Conservation (phyloP, 2,888 invertebrate species). For the Aphidoletes aphidimyza region DNA sequence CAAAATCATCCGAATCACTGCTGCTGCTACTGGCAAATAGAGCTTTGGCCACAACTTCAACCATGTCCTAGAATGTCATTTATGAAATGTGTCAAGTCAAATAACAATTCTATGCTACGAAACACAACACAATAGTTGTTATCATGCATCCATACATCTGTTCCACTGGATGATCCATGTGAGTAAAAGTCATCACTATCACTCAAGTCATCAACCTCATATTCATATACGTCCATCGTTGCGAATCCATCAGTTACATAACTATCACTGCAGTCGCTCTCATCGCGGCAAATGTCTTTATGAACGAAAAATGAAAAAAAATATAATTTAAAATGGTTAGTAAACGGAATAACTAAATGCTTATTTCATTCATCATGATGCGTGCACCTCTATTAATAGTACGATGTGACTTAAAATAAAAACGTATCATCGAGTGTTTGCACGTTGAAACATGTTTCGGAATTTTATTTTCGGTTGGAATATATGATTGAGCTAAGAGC, state of each 20-base stretch:
- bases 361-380: neutral
- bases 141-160: constrained; percentile 69
- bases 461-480: neutral
- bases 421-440: neutral
- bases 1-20: constrained; percentile 50
- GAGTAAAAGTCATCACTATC: constrained; percentile 68
- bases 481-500: too few species aligned
- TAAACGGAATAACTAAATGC: neutral
- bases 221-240: constrained; percentile 64
- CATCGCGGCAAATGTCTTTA: constrained; percentile 64
- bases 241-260: constrained; percentile 60
- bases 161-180: constrained; percentile 68
- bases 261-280: constrained; percentile 65
- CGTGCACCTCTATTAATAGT: neutral
- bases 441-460: constrained; percentile 23
- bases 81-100: neutral
- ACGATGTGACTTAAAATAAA: too few species aligned
- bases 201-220: constrained; percentile 69
- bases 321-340: neutral
- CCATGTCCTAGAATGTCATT: constrained; percentile 58
- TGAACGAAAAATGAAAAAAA: neutral
- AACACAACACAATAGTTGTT: too few species aligned
- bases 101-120: constrained; percentile 55
- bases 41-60: constrained; percentile 58
- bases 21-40: constrained; percentile 54